A percentile compares a stretch with the other conserved stretches of the same genome.
Evolutionary conservation across 1,140 invertebrate species (phyloP).

Genomic region (Ditylenchus dipsaci): DNA sequence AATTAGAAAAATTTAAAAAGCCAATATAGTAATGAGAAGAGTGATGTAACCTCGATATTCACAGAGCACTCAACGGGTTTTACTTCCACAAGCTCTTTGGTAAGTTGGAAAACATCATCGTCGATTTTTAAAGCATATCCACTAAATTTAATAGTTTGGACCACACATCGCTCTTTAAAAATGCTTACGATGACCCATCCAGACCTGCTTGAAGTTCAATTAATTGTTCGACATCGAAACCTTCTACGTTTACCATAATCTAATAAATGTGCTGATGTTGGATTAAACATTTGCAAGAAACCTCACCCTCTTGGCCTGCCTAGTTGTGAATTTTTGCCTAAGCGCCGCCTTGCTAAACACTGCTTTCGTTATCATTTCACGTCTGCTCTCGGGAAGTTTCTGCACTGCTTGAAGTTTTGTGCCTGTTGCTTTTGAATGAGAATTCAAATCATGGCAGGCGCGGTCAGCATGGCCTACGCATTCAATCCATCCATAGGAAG

Average conservation of each 20-base stretch:
- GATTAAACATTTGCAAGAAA: too few species aligned
- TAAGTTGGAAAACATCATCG: slow-evolving; percentile 66
- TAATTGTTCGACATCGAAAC: too few species aligned
- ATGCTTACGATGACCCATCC: too few species aligned
- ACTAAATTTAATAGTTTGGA: slow-evolving; percentile 49
- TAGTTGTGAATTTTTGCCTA: slow-evolving; percentile 80
- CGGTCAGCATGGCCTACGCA: slow-evolving; percentile 98
- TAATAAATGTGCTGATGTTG: too few species aligned
- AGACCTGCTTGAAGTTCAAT: too few species aligned
- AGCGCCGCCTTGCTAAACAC: slow-evolving; percentile 76
- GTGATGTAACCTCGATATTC: neutral
- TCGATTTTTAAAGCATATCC: slow-evolving; percentile 45
- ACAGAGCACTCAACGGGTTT: slow-evolving; percentile 77
- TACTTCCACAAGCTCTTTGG: slow-evolving; percentile 71
- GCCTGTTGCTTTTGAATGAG: slow-evolving; percentile 86
- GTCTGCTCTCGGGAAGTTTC: slow-evolving; percentile 71
- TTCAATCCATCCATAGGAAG: slow-evolving; percentile 88
- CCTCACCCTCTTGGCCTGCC: slow-evolving; percentile 76
- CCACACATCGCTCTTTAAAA: too few species aligned
- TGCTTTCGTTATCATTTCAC: slow-evolving; percentile 67
- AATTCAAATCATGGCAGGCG: slow-evolving; percentile 90
- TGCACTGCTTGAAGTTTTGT: slow-evolving; percentile 84
- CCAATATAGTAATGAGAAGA: too few species aligned
- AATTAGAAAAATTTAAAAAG: slow-evolving; percentile 49
- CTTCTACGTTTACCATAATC: too few species aligned